Base-by-base conservation (phyloP, 2,113 vertebrate species). In the Orycteropus afer region DNA sequence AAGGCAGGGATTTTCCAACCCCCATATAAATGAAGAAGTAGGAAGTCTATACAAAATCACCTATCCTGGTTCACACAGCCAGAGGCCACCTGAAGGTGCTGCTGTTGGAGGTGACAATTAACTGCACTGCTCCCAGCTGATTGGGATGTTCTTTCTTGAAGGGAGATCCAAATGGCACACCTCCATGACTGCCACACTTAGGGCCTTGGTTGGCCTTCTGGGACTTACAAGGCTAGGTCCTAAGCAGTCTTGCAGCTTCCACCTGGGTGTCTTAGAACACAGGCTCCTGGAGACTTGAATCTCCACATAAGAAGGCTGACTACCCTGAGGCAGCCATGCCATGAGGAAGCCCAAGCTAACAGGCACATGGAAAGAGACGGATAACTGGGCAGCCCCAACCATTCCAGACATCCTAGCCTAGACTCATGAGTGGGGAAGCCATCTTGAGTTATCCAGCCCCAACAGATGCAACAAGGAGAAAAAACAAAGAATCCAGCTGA, bases 401-500 rank as follows among this genome's bases (percentile, higher is more conserved):
- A 4, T 67, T 47, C 37, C 34, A 76, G 53, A 23, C 34, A 17
- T 23, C 32, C n/a, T 5, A 13, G 34, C 29, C 47, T 37, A 14
- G 40, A 27, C 11, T 0, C 0, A 0, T 1, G 51, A 42, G 1
- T 53, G 53, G 49, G 59, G n/a, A 55, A 7, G 18, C 40, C 69
- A 20, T 73, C 73, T 90, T 27, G 45, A 37, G 51, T 25, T 79
- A 34, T 73, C 63, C n/a, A 20, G n/a, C n/a, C 61, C 42, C 71
- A 37, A 9, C 5, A n/a, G 53, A 55, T 3, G 45, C 20, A n/a
- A n/a, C 0, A 4, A 25, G 25, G 42, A 69, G 12, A 45, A 47
- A 79, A 55, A 92, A 47, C 1, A n/a, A 83, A 47, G 37, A 53
- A 3, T 1, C 10, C 15, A 67, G 12, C 20, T 15, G 6, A n/a